phyloP scores from a whole-genome alignment of 2,113 vertebrate genomes.

The Gambusia affinis region DNA sequence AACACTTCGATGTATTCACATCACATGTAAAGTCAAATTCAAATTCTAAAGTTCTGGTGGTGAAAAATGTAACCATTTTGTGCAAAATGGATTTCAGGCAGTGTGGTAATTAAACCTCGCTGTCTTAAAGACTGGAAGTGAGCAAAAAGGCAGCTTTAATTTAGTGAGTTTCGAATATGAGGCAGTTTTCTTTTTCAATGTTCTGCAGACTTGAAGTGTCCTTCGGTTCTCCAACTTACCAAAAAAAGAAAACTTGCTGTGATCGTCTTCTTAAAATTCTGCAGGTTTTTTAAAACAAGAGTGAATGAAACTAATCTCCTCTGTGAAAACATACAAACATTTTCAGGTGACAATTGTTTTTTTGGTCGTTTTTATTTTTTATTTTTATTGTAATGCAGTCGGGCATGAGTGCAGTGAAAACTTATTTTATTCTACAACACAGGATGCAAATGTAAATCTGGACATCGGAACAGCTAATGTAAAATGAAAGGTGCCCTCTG shows the following conservation, averaged over 20 bases:
- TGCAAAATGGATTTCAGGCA: too few relatives aligned
- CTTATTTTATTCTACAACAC: slow-evolving; percentile 13
- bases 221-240: not conserved
- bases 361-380: not conserved
- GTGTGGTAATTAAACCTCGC: not conserved
- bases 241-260: not conserved
- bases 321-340: not conserved
- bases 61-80: too few relatives aligned
- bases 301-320: not conserved
- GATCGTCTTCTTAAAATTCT: too few relatives aligned
- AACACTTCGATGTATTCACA: not conserved
- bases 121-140: not conserved
- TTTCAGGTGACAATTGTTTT: not conserved
- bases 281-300: too few relatives aligned
- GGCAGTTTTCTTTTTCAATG: not conserved
- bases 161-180: not conserved
- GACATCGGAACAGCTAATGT: slow-evolving; percentile 35
- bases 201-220: not conserved
- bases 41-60: too few relatives aligned
- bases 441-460: slow-evolving; percentile 20
- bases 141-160: not conserved
- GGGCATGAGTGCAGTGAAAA: not conserved
- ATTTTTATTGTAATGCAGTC: not conserved
- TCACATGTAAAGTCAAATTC: not conserved
- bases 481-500: slow-evolving; percentile 63